Base-by-base conservation (phyloP, 2,888 invertebrate genomes). In the Acanthosepion pharaonis region DNA sequence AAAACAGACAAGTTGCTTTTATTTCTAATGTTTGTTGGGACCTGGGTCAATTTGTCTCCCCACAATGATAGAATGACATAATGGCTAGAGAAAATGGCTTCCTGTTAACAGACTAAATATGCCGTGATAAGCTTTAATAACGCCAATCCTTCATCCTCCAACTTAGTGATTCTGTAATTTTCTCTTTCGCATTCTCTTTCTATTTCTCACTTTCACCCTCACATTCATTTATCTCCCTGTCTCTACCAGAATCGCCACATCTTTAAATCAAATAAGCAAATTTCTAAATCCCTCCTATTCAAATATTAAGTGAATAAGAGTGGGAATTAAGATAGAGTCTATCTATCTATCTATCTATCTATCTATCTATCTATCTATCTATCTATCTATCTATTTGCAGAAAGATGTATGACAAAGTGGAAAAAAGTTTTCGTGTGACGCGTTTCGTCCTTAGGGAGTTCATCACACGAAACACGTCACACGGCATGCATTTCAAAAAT, bases 61-160 rank as follows among this genome's bases (percentile, higher is more conserved):
- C n/a, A 9, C 78, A 78, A n/a, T 8, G 78, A 78, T 78, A 78
- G n/a, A 94, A 91, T 78, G 78, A 94, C 33, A 78, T 78, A n/a
- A 78, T 78, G 78, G 33, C 78, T n/a, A 33, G n/a, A n/a, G 78
- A 78, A 78, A 78, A 33, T 15, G 15, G 78, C 33, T n/a, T 78
- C n/a, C 78, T 78, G 78, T 78, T n/a, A 78, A n/a, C 78, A 33
- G 78, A 4, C 15, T n/a, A 78, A 78, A 78, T 78, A 33, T 15
- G n/a, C 78, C n/a, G 33, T n/a, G 78, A 78, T 78, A 78, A 78
- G n/a, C 78, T 78, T 11, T 78, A 78, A 78, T n/a, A 78, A 78
- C 78, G 33, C 78, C 78, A 78, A 78, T 78, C 78, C n/a, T 59
- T n/a, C 0, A 42, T 78, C 33, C n/a, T 59, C 15, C 15, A 78